Evolutionary conservation across 2,113 vertebrate species (phyloP).

Genomic region (Peromyscus leucopus): DNA sequence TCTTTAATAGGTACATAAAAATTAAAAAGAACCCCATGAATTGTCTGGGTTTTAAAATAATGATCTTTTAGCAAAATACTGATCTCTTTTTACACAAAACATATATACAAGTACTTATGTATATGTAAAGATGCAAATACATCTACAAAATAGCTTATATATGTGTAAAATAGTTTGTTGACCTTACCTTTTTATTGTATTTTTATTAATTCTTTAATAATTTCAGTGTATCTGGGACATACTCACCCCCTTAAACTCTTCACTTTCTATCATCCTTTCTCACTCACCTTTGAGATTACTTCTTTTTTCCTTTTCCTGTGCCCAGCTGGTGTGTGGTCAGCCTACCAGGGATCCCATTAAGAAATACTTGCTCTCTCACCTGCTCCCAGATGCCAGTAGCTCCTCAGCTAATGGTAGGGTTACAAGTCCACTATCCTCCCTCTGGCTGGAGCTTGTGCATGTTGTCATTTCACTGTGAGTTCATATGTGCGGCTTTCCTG

Average conservation of each 20-base stretch:
- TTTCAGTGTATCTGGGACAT: neutral
- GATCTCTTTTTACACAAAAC: neutral
- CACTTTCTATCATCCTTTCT: neutral
- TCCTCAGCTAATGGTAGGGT: neutral
- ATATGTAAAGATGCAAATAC: neutral
- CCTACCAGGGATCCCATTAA: neutral
- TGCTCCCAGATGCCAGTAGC: neutral
- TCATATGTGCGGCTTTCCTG: neutral
- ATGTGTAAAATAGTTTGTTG: neutral
- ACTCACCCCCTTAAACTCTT: neutral
- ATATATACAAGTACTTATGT: neutral
- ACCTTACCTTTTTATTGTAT: neutral
- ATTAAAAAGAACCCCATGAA: neutral
- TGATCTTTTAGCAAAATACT: neutral
- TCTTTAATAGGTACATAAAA: conserved; percentile 5
- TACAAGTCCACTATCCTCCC: neutral
- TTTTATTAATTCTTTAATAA: neutral
- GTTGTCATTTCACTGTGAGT: neutral
- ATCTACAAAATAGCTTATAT: neutral
- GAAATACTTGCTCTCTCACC: neutral
- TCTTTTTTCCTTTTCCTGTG: neutral
- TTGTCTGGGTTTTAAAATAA: conserved; percentile 5
- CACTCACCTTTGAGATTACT: neutral
- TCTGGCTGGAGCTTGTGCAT: neutral
- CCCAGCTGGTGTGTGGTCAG: neutral